phyloP scores from a whole-genome alignment of 2,888 invertebrate genomes.

The Euphydryas editha region DNA sequence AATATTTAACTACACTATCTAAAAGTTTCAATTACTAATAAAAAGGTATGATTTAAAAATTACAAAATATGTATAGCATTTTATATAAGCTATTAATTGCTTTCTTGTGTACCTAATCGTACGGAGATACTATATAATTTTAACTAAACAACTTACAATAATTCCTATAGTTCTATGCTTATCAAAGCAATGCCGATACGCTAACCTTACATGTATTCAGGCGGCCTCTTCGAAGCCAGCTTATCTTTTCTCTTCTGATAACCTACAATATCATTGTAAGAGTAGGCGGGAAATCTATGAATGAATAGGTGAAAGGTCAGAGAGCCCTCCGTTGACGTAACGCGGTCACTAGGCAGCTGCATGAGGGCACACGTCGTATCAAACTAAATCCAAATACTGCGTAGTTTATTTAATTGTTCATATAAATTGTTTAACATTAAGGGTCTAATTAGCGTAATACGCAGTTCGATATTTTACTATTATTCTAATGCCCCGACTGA shows the following conservation, averaged over 20 bases:
- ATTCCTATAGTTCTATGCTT: not conserved
- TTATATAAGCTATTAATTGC: too few species aligned
- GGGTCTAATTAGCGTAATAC: conserved; percentile 23
- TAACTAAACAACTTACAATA: conserved; percentile 5
- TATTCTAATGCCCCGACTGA: not conserved
- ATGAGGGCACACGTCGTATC: conserved; percentile 34
- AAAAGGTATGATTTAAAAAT: too few species aligned
- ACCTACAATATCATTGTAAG: conserved; percentile 33
- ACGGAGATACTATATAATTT: too few species aligned
- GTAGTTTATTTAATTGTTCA: conserved; percentile 37
- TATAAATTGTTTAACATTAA: conserved; percentile 9
- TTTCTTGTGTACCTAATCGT: too few species aligned
- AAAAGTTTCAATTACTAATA: too few species aligned
- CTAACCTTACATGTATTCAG: conserved; percentile 9
- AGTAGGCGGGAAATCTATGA: conserved; percentile 50
- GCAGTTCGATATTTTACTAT: conserved; percentile 12
- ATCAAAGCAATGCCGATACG: not conserved
- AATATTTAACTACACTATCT: too few species aligned
- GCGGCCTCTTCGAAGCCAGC: conserved; percentile 4
- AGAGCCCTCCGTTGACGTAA: conserved; percentile 50
- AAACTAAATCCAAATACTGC: conserved; percentile 38
- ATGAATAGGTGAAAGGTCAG: conserved; percentile 52
- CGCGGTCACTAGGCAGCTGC: conserved; percentile 45
- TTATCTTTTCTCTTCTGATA: conserved; percentile 32
- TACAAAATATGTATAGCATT: too few species aligned